Evolutionary conservation across 2,888 invertebrate species (phyloP).

Genomic region (Calameuta filiformis): DNA sequence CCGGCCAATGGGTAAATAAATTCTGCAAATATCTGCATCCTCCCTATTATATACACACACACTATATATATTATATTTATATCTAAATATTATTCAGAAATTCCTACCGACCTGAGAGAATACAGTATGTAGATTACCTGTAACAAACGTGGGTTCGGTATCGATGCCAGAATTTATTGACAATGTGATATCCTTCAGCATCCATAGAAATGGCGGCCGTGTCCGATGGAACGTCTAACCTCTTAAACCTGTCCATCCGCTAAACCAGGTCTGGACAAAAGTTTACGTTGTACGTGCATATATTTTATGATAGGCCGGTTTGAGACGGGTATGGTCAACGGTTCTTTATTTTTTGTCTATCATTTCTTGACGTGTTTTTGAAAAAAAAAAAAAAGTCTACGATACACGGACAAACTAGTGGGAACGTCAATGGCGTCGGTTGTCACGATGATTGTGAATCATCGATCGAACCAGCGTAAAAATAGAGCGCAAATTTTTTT

Average conservation of each 20-base stretch:
- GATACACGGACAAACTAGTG: not conserved
- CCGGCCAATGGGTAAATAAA: conserved; percentile 57
- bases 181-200: not conserved
- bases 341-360: conserved; percentile 3
- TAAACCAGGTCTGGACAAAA: not conserved
- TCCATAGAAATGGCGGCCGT: conserved; percentile 10
- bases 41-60: conserved; percentile 10
- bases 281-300: not conserved
- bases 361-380: conserved; percentile 2
- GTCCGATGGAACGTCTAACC: conserved; percentile 7
- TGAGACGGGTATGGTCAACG: not conserved
- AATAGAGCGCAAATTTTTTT: not conserved
- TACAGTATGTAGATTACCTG: not conserved
- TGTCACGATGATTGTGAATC: not conserved
- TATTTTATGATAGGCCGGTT: not conserved
- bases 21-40: conserved; percentile 37
- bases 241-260: not conserved
- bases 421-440: not conserved
- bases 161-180: not conserved
- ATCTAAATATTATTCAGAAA: not conserved
- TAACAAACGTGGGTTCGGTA: not conserved
- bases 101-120: not conserved
- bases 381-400: not conserved
- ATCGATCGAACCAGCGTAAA: not conserved
- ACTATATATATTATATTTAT: not conserved